Evolutionary conservation across 2,888 invertebrate genomes (phyloP).

Genomic region (Oeneis ivallda): DNA sequence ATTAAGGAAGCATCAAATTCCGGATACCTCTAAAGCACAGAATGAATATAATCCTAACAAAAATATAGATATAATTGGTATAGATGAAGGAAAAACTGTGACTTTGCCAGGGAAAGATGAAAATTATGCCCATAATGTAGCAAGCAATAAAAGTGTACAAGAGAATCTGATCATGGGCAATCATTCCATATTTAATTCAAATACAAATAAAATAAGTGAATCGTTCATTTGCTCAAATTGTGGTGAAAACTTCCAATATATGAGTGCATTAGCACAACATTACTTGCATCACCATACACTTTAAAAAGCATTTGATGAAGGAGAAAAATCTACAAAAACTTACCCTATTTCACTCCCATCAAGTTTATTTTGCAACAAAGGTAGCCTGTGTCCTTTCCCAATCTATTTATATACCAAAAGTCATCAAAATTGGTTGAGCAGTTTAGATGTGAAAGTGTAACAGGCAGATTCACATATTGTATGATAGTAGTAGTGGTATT

Average conservation of each 20-base stretch:
- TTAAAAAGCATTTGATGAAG: not conserved
- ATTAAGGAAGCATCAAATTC: slow-evolving; percentile 63
- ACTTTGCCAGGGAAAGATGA: slow-evolving; percentile 49
- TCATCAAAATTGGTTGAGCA: too few species aligned
- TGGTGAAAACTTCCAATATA: slow-evolving; percentile 62
- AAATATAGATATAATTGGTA: slow-evolving; percentile 66
- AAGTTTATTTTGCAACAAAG: too few species aligned
- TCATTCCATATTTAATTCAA: slow-evolving; percentile 29
- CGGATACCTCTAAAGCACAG: slow-evolving; percentile 48
- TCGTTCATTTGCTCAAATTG: slow-evolving; percentile 59
- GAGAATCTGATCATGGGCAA: slow-evolving; percentile 44
- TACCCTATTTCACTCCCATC: too few species aligned
- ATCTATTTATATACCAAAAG: too few species aligned
- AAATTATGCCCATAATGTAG: slow-evolving; percentile 50
- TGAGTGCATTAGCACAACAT: slow-evolving; percentile 61
- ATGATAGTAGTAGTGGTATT: too few species aligned
- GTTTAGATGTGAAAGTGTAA: too few species aligned
- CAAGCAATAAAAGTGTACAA: slow-evolving; percentile 50
- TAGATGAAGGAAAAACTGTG: slow-evolving; percentile 64
- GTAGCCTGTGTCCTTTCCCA: too few species aligned
- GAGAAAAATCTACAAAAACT: too few species aligned
- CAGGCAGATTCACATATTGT: too few species aligned
- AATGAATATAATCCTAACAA: slow-evolving; percentile 56
- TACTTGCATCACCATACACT: slow-evolving; percentile 58
- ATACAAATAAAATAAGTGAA: slow-evolving; percentile 40